A percentile compares a stretch with the other conserved stretches of the same genome.
Conservation (phyloP, 2,888 invertebrate species). For the Agrotis segetum region DNA sequence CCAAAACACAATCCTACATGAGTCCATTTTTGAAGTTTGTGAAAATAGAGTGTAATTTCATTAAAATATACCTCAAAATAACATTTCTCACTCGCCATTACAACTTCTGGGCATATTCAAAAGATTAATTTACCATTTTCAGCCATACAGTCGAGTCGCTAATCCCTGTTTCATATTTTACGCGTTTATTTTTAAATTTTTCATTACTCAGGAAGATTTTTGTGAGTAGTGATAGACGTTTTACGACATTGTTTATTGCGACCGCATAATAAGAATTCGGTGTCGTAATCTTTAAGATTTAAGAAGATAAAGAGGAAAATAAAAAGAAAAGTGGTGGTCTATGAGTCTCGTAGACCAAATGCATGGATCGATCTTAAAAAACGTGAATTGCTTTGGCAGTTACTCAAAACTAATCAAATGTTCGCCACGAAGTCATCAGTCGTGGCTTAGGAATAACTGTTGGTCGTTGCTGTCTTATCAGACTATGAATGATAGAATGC, state of each 20-base stretch:
- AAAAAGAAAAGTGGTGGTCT: conserved; percentile 36
- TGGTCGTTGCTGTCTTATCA: no score
- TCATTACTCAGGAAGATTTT: conserved; percentile 67
- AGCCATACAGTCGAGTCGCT: conserved; percentile 55
- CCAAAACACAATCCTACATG: background rate
- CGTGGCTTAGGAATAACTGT: no score
- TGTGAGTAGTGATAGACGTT: conserved; percentile 68
- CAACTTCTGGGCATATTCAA: conserved; percentile 36
- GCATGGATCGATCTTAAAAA: background rate
- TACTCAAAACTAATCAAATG: background rate
- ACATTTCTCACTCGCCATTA: conserved; percentile 29
- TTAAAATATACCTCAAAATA: conserved; percentile 22
- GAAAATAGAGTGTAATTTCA: conserved; percentile 1
- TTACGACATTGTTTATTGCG: conserved; percentile 76
- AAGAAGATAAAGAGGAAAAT: conserved; percentile 59
- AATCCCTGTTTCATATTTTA: conserved; percentile 75
- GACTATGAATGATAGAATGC: no score
- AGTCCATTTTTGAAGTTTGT: background rate
- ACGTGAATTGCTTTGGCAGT: background rate
- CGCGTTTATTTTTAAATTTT: conserved; percentile 22
- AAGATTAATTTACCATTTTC: conserved; percentile 55
- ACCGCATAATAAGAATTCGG: conserved; percentile 65
- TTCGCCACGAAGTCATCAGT: no score
- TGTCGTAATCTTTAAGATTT: conserved; percentile 70
- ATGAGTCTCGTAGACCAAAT: conserved; percentile 3